phyloP scores from a whole-genome alignment of 37 sponge, comb jelly and placozoan species.

The Oopsacas minuta region DNA sequence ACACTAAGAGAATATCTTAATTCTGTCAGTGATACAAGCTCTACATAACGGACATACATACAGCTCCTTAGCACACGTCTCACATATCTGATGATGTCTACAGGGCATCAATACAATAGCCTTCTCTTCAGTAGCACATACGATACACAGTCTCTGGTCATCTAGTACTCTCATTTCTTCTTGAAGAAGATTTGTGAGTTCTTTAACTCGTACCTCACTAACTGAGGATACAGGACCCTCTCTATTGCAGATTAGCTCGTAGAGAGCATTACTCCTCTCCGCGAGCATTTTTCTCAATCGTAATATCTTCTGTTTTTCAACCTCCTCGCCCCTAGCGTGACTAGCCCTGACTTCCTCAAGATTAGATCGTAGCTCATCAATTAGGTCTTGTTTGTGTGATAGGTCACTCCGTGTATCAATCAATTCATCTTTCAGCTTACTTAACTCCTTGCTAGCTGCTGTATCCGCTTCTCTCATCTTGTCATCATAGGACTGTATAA shows the following conservation, averaged over 20 bases:
- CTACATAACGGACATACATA: not conserved
- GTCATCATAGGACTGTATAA: not conserved
- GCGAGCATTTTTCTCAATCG: not conserved
- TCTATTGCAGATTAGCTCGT: not conserved
- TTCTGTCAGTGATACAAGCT: not conserved
- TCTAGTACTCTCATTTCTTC: not conserved
- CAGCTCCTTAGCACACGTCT: not conserved
- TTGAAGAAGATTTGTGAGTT: not conserved
- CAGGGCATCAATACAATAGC: not conserved
- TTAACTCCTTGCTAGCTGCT: not conserved
- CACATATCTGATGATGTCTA: conserved; percentile 11
- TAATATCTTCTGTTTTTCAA: not conserved
- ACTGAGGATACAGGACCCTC: not conserved
- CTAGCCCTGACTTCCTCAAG: not conserved
- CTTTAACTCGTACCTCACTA: not conserved
- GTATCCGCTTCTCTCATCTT: not conserved
- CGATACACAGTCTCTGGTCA: not conserved
- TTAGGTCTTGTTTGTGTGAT: not conserved
- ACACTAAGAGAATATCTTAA: not conserved
- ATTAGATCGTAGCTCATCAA: not conserved
- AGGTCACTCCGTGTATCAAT: not conserved
- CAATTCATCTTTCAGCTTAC: not conserved
- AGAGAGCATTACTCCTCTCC: conserved; percentile 5
- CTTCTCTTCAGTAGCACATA: not conserved
- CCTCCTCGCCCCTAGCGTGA: not conserved